Base-by-base conservation (phyloP, 2,113 vertebrate species). In the Aphelocoma coerulescens region DNA sequence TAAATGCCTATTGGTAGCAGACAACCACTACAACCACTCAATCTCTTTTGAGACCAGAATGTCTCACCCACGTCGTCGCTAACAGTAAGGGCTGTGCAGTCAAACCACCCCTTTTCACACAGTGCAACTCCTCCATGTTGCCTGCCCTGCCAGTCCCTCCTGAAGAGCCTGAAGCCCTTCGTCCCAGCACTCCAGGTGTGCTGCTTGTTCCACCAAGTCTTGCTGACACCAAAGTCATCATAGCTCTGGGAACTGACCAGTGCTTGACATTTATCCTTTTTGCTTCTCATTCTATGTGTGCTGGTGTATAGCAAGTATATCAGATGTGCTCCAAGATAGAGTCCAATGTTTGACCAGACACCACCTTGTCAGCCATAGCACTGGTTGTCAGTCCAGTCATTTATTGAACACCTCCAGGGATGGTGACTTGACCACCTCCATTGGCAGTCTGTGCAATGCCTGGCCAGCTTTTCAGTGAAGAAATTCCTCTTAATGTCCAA, bases 41-140 rank as follows among this genome's bases (percentile, higher is more conserved):
- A 8, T 67, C 15, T 48, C n/a, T 14, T 54, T 65, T 52, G 52
- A 66, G 12, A 39, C 27, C 22, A 65, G 75, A n/a, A 10, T 13
- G 21, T 80, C 15, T 67, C 18, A 44, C 28, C 4, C 13, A 44
- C 1, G 1, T 61, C 9, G 23, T 61, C 0, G 0, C 20, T 66
- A 59, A 55, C 1, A 2, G 28, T 62, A 52, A 63, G 37, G 28
- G 6, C 32, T 83, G 16, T 67, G 46, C 72, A 78, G 16, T 79
- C 59, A 63, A 63, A 32, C 13, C 10, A 39, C 35, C 35, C 4
- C 9, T 26, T 83, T 54, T 46, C 16, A 21, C 17, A 9, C 5
- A 37, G 11, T 43, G 13, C 39, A 9, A 3, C 11, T 75, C 20
- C 13, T 75, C 28, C 15, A 62, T 3, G 8, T 24, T 7, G 5